Conservation (phyloP, 2,113 vertebrate genomes). For the sheep (Ovis aries) region DNA sequence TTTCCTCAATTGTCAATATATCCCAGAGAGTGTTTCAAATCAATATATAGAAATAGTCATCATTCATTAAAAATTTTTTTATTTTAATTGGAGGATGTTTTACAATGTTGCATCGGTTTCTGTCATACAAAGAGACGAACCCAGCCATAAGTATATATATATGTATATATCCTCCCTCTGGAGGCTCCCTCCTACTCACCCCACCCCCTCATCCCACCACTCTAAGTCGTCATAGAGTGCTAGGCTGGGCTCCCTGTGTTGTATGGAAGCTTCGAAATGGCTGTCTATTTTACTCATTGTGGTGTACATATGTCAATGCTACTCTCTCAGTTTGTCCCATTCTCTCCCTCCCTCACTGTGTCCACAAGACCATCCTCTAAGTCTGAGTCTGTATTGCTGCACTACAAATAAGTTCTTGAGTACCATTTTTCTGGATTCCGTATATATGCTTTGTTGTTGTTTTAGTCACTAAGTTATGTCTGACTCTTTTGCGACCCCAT, state of each 20-base stretch:
- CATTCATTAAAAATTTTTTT: not conserved
- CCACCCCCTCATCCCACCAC: not conserved
- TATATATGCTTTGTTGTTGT: not conserved
- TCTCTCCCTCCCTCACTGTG: not conserved
- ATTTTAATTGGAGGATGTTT: not conserved
- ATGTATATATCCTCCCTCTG: not conserved
- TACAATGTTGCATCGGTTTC: not conserved
- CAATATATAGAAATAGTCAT: slow-evolving; percentile 2
- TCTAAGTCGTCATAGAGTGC: not conserved
- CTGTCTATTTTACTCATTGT: not conserved
- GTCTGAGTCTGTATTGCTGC: not conserved
- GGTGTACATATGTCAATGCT: not conserved
- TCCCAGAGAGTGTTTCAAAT: not conserved
- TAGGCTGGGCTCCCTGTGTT: not conserved
- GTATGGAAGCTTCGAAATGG: not conserved
- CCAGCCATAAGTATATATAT: not conserved
- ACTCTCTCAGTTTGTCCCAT: not conserved
- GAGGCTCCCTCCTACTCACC: not conserved
- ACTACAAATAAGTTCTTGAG: not conserved
- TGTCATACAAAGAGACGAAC: not conserved
- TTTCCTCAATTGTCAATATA: not conserved
- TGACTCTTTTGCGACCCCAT: not conserved
- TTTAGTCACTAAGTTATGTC: not conserved
- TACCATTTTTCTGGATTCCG: not conserved
- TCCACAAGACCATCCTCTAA: not conserved